A percentile compares a stretch with the other conserved stretches of the same genome.
phyloP scores from a whole-genome alignment of 2,888 invertebrate species.

The Achlya flavicornis region DNA sequence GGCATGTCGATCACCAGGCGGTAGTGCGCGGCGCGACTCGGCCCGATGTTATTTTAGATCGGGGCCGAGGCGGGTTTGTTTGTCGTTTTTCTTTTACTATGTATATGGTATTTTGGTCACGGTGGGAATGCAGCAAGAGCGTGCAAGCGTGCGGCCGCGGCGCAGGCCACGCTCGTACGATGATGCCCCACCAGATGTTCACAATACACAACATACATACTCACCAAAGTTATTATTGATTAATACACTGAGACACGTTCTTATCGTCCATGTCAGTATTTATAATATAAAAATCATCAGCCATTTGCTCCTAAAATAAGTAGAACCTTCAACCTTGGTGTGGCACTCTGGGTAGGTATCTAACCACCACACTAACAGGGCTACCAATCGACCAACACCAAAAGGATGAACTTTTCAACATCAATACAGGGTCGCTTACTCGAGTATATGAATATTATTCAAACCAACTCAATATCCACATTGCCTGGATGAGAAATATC shows the following conservation, averaged over 20 bases:
- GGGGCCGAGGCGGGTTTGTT: slow-evolving; percentile 54
- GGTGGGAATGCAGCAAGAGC: slow-evolving; percentile 21
- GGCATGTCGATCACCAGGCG: slow-evolving; percentile 42
- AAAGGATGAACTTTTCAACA: too few species aligned
- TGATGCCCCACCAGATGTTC: slow-evolving; percentile 25
- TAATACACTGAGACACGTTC: not conserved
- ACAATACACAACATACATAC: slow-evolving; percentile 7
- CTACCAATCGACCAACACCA: too few species aligned
- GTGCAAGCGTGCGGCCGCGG: slow-evolving; percentile 10
- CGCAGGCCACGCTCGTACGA: slow-evolving; percentile 12
- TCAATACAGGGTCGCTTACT: too few species aligned
- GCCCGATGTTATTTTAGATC: slow-evolving; percentile 67
- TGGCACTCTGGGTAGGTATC: too few species aligned
- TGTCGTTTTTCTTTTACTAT: slow-evolving; percentile 53
- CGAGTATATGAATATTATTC: too few species aligned
- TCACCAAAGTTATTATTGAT: not conserved
- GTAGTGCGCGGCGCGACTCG: slow-evolving; percentile 33
- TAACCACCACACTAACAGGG: too few species aligned
- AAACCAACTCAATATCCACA: not conserved
- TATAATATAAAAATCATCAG: not conserved
- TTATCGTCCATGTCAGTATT: not conserved
- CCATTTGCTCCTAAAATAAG: not conserved
- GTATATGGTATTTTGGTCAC: slow-evolving; percentile 48
- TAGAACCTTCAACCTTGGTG: not conserved
- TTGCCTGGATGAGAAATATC: not conserved